Percentiles rank a stretch among this genome's conserved stretches.
Evolutionary conservation across 2,797 vertebrate species (phyloP).

Genomic region (Enteromius viviparus): DNA sequence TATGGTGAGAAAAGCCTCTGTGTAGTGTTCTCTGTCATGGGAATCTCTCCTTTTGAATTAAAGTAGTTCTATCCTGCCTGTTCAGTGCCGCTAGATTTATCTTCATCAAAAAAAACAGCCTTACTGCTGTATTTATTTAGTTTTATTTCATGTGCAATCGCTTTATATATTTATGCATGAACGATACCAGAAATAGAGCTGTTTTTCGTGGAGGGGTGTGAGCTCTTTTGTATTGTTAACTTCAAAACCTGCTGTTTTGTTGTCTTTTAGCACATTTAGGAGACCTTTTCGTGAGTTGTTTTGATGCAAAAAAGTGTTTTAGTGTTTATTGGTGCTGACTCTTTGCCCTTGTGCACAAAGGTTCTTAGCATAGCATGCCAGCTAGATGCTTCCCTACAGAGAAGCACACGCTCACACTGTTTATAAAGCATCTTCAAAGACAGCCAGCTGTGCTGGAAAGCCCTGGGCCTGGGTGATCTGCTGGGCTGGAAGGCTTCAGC

Average conservation of each 20-base stretch:
- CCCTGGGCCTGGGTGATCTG: slow-evolving; percentile 25
- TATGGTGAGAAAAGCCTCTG: background rate
- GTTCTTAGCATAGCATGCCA: slow-evolving; percentile 15
- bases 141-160: slow-evolving; percentile 9
- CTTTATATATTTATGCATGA: slow-evolving; percentile 2
- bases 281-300: slow-evolving; percentile 11
- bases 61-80: slow-evolving; percentile 28
- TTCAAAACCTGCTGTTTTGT: slow-evolving; percentile 10
- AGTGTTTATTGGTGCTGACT: slow-evolving; percentile 25
- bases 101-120: slow-evolving; percentile 30
- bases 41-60: slow-evolving; percentile 32
- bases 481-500: slow-evolving; percentile 32
- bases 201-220: background rate
- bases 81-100: slow-evolving; percentile 19
- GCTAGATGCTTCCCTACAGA: slow-evolving; percentile 21
- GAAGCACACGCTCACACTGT: slow-evolving; percentile 21
- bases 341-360: slow-evolving; percentile 26
- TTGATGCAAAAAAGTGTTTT: slow-evolving; percentile 24
- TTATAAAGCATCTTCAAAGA: slow-evolving; percentile 45
- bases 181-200: slow-evolving; percentile 1
- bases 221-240: background rate
- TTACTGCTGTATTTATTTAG: background rate
- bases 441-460: slow-evolving; percentile 19
- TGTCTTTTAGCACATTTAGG: background rate
- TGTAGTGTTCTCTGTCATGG: slow-evolving; percentile 23